Base-by-base conservation (phyloP, 1,140 invertebrate species). In the Drosophila jambulina region DNA sequence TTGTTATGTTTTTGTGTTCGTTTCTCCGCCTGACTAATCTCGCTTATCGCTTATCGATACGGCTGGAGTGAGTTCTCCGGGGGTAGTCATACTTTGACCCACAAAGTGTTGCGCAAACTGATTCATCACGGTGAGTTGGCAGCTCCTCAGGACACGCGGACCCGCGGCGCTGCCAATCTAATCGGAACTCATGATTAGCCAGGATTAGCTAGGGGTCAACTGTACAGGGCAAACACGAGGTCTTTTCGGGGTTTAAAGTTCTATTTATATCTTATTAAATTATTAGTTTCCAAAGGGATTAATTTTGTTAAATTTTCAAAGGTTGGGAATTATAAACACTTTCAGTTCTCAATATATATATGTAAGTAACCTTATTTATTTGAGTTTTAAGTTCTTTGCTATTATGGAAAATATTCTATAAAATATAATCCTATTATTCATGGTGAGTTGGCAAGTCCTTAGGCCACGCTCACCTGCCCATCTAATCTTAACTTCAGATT, bases 101-200 rank as follows among this genome's bases (percentile, higher is more conserved):
- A 21, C 27, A 29, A 3, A 32, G 3, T 4, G 7, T 17, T 3
- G 5, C 7, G 4, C 4, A 65, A 65, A 62, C 17, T 62, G 38
- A 62, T 25, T 61, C 19, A 62, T 61, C 56, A 64, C 15, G 62
- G 4, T 64, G 56, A 43, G 56, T n/a, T 25, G 56, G 27, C 61
- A 63, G 19, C 23, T 57, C 21, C 15, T 29, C 10, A 40, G 51
- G 61, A 63, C 49, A 21, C n/a, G 6, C 12, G 27, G n/a, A 51
- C 45, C 7, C 10, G 38, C 2, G 43, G 43, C 21, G 0, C 19
- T 32, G 42, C 19, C 23, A 38, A 62, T 62, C 60, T 62, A 57
- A 62, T 62, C 60, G n/a, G 0, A 17, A 27, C 10, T 56, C 17
- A 6, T 8, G 9, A 7, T 54, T 27, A 27, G 8, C 25, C n/a